Base-by-base conservation (phyloP, 2,888 invertebrate species). In the Ophion costatus region DNA sequence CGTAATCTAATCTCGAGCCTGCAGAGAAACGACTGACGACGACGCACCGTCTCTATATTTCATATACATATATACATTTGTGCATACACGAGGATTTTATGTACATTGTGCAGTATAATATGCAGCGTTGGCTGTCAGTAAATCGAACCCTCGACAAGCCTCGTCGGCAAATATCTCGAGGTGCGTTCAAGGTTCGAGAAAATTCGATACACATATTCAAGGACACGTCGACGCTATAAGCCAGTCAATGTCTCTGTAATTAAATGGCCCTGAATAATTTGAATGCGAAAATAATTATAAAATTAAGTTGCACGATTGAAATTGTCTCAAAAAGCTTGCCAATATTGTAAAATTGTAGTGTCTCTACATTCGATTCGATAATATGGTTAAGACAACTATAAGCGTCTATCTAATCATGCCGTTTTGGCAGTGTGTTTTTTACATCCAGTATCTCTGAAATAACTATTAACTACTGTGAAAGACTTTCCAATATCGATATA, bases 1-100 rank as follows among this genome's bases (percentile, higher is more conserved):
- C 78, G 78, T 82, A 84, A 84, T 84, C 84, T 84, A 84, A 84
- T 84, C 84, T 84, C 78, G 64, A 51, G 51, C 69, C 74, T 81
- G 78, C 82, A 79, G 75, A 70, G 83, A 51, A 51, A 87, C 86
- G 83, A 87, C 83, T 82, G 82, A 86, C 79, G 75, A 83, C 84
- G 82, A 71, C 70, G 75, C 78, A 78, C 22, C 78, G 61, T 42
- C 45, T 38, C 11, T 67, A 69, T 74, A 42, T 67, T 10, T 11
- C 59, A 56, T 67, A 73, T 24, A 73, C 61, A 67, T 73, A 76
- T 64, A 42, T 74, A 57, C 14, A 29, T 74, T 24, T 24, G 61
- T 74, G 56, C 9, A 66, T 57, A 61, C 24, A 51, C 29, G 24
- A 63, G 45, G 51, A 45, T 63, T 24, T 57, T 74, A 69, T 74